phyloP scores from a whole-genome alignment of 1,140 invertebrate species.

The Drosophila sulfurigaster region DNA sequence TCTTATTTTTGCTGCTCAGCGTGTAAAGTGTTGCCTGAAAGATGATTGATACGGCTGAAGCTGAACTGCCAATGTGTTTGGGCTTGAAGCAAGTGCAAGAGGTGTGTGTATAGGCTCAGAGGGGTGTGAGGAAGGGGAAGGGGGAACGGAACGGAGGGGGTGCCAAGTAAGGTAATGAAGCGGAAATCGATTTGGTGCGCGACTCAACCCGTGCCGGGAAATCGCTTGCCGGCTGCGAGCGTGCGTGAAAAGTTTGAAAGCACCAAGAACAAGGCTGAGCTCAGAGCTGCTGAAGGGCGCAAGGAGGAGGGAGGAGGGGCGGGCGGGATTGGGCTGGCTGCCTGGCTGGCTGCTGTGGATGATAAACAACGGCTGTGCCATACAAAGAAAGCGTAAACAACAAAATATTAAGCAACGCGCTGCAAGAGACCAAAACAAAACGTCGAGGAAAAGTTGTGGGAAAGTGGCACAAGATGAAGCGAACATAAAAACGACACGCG shows the following conservation, averaged over 20 bases:
- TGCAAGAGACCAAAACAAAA: constrained; percentile 33
- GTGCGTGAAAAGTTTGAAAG: constrained; percentile 79
- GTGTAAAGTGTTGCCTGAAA: constrained; percentile 53
- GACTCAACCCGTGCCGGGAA: constrained; percentile 72
- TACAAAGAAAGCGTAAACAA: constrained; percentile 77
- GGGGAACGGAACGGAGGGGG: constrained; percentile 6
- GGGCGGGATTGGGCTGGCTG: not conserved
- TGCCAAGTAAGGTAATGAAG: constrained; percentile 72
- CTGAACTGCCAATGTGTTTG: not conserved
- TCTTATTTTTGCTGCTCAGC: constrained; percentile 43
- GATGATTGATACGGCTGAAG: constrained; percentile 73
- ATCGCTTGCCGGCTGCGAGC: constrained; percentile 75
- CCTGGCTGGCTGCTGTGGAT: constrained; percentile 30
- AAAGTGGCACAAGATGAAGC: not conserved
- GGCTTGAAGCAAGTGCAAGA: constrained; percentile 4
- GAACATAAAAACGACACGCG: constrained; percentile 36
- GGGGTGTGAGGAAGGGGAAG: not conserved
- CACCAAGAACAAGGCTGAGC: not conserved
- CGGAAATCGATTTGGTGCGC: constrained; percentile 81
- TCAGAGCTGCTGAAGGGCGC: not conserved
- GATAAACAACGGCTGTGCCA: constrained; percentile 64
- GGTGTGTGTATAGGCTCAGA: not conserved
- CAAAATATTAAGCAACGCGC: constrained; percentile 77
- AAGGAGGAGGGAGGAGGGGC: not conserved
- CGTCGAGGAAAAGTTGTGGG: not conserved